These are phyloP conservation scores for Camponotus floridanus DNA, from an alignment of 1,140 invertebrate species.

Conservation along the genomic window DNA sequence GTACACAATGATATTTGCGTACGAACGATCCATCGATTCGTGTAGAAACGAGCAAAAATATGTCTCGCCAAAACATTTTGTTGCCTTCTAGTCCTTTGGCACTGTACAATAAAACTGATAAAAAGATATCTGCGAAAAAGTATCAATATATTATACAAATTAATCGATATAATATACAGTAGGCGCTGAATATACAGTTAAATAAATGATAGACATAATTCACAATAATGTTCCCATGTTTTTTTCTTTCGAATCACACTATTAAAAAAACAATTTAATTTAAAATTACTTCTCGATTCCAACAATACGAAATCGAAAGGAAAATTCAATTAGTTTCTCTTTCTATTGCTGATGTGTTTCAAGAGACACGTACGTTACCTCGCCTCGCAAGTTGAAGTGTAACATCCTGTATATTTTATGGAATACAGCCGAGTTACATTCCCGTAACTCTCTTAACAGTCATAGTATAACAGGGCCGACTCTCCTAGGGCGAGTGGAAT, in stretches of 20 bases:
- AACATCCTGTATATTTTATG: conserved; percentile 11
- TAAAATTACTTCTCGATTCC: not conserved
- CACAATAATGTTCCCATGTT: not conserved
- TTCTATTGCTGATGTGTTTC: not conserved
- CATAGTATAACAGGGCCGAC: conserved; percentile 14
- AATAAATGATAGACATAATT: not conserved
- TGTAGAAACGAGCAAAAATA: not conserved
- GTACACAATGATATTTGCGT: not conserved
- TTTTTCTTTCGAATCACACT: not conserved
- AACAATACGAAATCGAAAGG: not conserved
- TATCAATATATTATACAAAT: no score
- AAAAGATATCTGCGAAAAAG: not conserved
- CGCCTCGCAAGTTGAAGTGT: not conserved
- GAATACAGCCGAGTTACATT: not conserved
- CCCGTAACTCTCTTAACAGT: conserved; percentile 9
- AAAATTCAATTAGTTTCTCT: not conserved
- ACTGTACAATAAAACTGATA: not conserved
- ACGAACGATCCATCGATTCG: not conserved
- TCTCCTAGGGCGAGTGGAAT: conserved; percentile 59
- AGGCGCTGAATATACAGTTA: not conserved
- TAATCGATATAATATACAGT: not conserved
- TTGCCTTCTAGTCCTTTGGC: not conserved
- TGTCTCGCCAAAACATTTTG: not conserved
- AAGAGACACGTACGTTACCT: not conserved
- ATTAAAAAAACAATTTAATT: not conserved